Evolutionary conservation across 2,797 vertebrate genomes (phyloP).

Genomic region (Amazona ochrocephala): DNA sequence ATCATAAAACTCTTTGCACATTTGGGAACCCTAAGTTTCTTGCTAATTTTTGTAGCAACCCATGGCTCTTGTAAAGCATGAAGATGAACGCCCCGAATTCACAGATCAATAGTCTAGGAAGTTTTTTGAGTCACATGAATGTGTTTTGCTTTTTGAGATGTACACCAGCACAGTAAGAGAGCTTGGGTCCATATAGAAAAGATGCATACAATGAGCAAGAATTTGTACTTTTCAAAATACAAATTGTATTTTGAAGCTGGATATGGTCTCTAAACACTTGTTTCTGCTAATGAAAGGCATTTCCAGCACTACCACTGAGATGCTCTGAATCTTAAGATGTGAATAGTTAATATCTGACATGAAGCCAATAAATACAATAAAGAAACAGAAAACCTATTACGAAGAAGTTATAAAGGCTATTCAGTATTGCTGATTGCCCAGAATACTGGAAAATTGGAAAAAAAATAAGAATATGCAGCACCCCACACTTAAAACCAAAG

Average conservation of each 20-base stretch:
- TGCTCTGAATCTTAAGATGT: neutral
- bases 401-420: neutral
- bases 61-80: neutral
- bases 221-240: neutral
- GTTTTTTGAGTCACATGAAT: neutral
- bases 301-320: neutral
- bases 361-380: neutral
- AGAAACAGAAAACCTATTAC: neutral
- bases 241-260: neutral
- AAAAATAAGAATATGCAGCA: neutral
- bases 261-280: neutral
- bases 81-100: neutral
- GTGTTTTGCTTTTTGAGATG: neutral
- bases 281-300: neutral
- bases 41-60: neutral
- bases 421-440: neutral
- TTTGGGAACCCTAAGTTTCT: neutral
- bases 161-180: neutral
- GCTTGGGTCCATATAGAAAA: neutral
- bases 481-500: neutral
- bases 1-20: neutral
- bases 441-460: neutral
- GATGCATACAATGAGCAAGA: neutral
- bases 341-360: neutral
- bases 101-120: neutral